A percentile compares a stretch with the other conserved stretches of the same genome.
phyloP scores from a whole-genome alignment of 2,888 invertebrate genomes.

The Clusia tigrina region DNA sequence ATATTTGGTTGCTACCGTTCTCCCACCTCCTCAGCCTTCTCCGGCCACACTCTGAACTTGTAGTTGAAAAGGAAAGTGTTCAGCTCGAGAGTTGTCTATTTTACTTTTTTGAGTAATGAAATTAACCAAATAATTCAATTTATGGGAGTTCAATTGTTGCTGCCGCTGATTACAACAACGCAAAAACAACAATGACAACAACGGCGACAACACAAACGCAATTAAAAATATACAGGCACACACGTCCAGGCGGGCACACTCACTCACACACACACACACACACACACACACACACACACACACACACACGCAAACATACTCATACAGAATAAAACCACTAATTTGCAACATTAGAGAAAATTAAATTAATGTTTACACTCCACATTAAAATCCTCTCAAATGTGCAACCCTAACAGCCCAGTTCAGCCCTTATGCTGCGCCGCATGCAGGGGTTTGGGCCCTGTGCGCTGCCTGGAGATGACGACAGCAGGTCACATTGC shows the following conservation, averaged over 20 bases:
- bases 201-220: not conserved
- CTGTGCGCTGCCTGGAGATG: slow-evolving; percentile 24
- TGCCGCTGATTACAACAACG: slow-evolving; percentile 8
- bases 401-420: slow-evolving; percentile 1
- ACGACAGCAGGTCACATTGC: slow-evolving; percentile 46
- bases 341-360: slow-evolving; percentile 58
- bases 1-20: too few species aligned
- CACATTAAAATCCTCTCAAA: slow-evolving; percentile 20
- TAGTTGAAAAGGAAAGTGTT: too few species aligned
- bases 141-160: not conserved
- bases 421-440: slow-evolving; percentile 1
- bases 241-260: not conserved
- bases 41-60: too few species aligned
- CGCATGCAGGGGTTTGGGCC: not conserved
- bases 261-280: not conserved
- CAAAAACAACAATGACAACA: too few species aligned
- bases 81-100: too few species aligned
- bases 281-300: not conserved
- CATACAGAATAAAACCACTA: slow-evolving; percentile 58
- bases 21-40: too few species aligned
- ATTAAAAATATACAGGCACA: slow-evolving; percentile 3
- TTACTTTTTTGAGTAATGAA: not conserved
- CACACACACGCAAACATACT: not conserved
- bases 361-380: slow-evolving; percentile 59
- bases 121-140: slow-evolving; percentile 5